Conservation (phyloP, 1,140 invertebrate genomes). For the Diabrotica virgifera region DNA sequence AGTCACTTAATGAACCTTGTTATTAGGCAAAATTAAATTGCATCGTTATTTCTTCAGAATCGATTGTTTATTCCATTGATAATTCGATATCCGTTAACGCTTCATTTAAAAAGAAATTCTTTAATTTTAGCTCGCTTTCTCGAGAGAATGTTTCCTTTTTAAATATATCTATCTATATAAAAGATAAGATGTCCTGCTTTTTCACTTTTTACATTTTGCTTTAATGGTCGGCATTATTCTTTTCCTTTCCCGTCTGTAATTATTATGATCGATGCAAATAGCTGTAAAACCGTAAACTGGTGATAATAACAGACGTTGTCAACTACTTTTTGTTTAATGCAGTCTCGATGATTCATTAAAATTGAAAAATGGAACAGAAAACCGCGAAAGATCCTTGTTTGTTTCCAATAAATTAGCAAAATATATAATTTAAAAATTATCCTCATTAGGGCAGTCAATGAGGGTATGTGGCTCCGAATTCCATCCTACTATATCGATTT, state of each 20-base stretch:
- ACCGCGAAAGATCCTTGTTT: too few relatives aligned
- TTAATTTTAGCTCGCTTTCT: slow-evolving; percentile 7
- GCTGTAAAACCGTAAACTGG: too few relatives aligned
- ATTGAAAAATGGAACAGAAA: too few relatives aligned
- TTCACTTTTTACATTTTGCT: background rate
- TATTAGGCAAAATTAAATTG: background rate
- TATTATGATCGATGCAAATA: background rate
- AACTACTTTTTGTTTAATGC: too few relatives aligned
- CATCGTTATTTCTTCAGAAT: slow-evolving; percentile 1
- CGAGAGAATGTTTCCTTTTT: background rate
- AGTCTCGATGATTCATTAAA: too few relatives aligned
- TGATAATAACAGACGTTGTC: too few relatives aligned
- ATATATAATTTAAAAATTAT: too few relatives aligned
- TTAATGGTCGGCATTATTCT: background rate
- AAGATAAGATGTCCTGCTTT: background rate
- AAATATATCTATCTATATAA: background rate
- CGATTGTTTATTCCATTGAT: slow-evolving; percentile 1
- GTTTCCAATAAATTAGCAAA: too few relatives aligned
- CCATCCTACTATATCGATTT: too few relatives aligned
- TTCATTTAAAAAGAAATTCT: slow-evolving; percentile 8
- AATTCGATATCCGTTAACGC: slow-evolving; percentile 7
- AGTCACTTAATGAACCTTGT: too few relatives aligned
- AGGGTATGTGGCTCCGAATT: too few relatives aligned
- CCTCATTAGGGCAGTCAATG: too few relatives aligned
- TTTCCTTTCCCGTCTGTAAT: background rate